Evolutionary conservation across 2,888 invertebrate genomes (phyloP), one percentile per base, ranked within the genome.

Genomic region (Uloborus plumipes): DNA sequence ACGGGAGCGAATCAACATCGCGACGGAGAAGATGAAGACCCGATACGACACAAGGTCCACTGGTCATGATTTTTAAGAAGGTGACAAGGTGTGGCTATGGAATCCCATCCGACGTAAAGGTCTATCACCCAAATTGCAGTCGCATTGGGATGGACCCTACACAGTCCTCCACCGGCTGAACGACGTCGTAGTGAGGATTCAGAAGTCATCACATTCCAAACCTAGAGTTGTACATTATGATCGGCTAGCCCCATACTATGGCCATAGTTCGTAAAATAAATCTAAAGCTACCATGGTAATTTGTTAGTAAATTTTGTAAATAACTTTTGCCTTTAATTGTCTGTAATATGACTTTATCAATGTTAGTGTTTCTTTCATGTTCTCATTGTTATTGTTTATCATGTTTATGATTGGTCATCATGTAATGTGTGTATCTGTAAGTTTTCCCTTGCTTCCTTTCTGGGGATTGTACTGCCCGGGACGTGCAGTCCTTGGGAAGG

Each of bases 81-180:
- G 58, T 4, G 69, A 58, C 55, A 55, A 58, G 11, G 20, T 53
- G n/a, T 31, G 58, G n/a, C 18, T 70, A 18, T 39, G 47, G 26
- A 58, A 14, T 26, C 62, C 62, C n/a, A 14, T 15, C n/a, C 26
- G 62, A 62, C 26, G n/a, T 1, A 62, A 31, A 39, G 62, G 26
- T 9, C 62, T 62, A 3, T 55, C 53, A n/a, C 20, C 51, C 14
- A 58, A 39, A 31, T 18, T 39, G 9, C 39, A 58, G 31, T 39
- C 16, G 14, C 39, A 13, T 15, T 70, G 55, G 70, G 55, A 70
- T 39, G 70, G 70, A 39, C 70, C 70, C 1, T 70, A 70, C 39
- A 70, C 2, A 70, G 58, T 55, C 39, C 31, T 70, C 1, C 55
- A 70, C 16, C 55, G 58, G 18, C 31, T 70, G 39, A 70, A 58